Evolutionary conservation across 2,888 invertebrate genomes (phyloP).

Genomic region (Cantharis flavilabris): DNA sequence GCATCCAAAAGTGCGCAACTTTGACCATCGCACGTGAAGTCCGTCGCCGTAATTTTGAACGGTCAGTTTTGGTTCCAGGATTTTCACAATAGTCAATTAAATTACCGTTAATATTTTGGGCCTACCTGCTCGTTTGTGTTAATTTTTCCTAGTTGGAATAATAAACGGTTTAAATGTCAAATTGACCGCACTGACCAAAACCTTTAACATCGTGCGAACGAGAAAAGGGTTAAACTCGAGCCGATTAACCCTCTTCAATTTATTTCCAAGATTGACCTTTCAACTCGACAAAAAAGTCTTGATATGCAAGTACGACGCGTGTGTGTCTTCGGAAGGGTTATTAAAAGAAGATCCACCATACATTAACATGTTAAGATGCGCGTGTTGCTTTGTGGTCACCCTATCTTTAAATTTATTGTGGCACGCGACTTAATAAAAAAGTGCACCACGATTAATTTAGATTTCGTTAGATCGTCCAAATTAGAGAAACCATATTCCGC

Average conservation of each 20-base stretch:
- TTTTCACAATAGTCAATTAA: conserved; percentile 34
- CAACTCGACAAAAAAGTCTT: conserved; percentile 27
- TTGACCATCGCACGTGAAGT: not conserved
- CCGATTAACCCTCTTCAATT: conserved; percentile 29
- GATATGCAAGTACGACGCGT: conserved; percentile 40
- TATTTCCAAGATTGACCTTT: conserved; percentile 22
- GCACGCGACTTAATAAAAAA: conserved; percentile 33
- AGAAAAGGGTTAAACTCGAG: conserved; percentile 36
- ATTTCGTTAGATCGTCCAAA: not conserved
- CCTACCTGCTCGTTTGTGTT: conserved; percentile 26
- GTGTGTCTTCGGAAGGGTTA: conserved; percentile 41
- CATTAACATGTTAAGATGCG: conserved; percentile 35
- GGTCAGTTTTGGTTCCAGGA: not conserved
- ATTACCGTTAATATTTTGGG: conserved; percentile 31
- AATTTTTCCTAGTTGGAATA: conserved; percentile 5
- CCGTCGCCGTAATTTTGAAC: not conserved
- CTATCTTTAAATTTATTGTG: conserved; percentile 32
- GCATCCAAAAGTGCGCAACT: not conserved
- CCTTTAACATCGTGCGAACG: conserved; percentile 36
- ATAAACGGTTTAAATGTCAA: conserved; percentile 14
- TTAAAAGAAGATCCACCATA: conserved; percentile 46
- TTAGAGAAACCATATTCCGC: not conserved
- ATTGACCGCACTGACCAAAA: conserved; percentile 39
- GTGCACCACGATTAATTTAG: not conserved
- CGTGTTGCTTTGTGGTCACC: conserved; percentile 34